Conservation (phyloP, 1,140 invertebrate genomes). For the Cherax quadricarinatus region DNA sequence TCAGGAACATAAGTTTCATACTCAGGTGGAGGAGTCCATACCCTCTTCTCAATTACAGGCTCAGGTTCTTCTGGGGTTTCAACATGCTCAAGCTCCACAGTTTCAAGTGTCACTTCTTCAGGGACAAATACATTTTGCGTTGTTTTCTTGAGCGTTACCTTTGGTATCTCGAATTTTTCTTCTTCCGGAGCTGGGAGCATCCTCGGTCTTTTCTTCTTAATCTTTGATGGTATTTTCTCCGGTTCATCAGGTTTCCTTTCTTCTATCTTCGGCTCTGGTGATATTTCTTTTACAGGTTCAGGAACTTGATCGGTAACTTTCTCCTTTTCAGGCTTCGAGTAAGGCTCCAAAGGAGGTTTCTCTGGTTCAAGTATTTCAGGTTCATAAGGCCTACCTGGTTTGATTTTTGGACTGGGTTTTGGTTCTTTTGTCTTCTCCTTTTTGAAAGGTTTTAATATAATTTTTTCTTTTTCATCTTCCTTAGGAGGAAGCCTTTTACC, state of each 20-base stretch:
- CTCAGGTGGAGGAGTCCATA: slow-evolving; percentile 61
- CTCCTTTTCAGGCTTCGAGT: slow-evolving; percentile 9
- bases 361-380: slow-evolving; percentile 48
- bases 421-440: slow-evolving; percentile 74
- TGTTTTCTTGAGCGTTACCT: slow-evolving; percentile 38
- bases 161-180: slow-evolving; percentile 32
- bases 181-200: slow-evolving; percentile 68
- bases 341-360: slow-evolving; percentile 55
- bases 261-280: slow-evolving; percentile 73
- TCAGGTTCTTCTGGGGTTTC: slow-evolving; percentile 57
- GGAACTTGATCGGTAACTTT: not conserved
- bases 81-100: slow-evolving; percentile 60
- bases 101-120: slow-evolving; percentile 56
- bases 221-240: slow-evolving; percentile 15
- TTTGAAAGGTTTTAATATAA: slow-evolving; percentile 77
- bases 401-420: slow-evolving; percentile 76
- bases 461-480: slow-evolving; percentile 75
- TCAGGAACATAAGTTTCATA: slow-evolving; percentile 63
- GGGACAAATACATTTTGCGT: slow-evolving; percentile 55
- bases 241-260: slow-evolving; percentile 28
- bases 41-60: slow-evolving; percentile 43
- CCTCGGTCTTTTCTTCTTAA: slow-evolving; percentile 25
- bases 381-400: slow-evolving; percentile 74
- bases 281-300: slow-evolving; percentile 47
- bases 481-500: slow-evolving; percentile 56